phyloP scores from a whole-genome alignment of 1,140 invertebrate genomes.

The Ericerus pela region DNA sequence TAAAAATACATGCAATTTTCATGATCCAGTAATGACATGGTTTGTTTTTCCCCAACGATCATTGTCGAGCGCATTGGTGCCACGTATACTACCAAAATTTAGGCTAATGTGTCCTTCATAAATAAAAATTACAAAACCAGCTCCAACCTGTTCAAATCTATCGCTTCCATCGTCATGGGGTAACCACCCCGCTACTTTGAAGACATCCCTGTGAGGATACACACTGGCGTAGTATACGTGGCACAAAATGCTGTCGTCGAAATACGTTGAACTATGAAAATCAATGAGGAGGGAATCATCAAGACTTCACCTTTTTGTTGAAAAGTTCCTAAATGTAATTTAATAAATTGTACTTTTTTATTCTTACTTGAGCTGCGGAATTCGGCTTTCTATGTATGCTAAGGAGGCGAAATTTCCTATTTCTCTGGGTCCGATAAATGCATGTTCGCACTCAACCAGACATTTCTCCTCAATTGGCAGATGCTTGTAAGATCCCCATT shows the following conservation, averaged over 20 bases:
- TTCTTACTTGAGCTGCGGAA: constrained; percentile 36
- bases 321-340: too few relatives aligned
- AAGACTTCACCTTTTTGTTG: too few relatives aligned
- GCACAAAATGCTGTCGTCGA: too few relatives aligned
- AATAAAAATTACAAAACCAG: background rate
- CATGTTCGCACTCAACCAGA: constrained; percentile 42
- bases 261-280: too few relatives aligned
- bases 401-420: constrained; percentile 76
- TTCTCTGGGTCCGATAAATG: constrained; percentile 57
- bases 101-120: background rate
- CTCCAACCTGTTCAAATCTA: background rate
- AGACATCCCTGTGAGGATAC: background rate
- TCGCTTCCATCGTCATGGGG: background rate
- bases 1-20: background rate
- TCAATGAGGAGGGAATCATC: too few relatives aligned
- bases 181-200: background rate
- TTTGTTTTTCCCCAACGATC: too few relatives aligned
- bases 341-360: too few relatives aligned
- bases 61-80: background rate
- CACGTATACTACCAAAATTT: background rate
- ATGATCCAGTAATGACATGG: background rate
- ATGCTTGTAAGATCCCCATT: constrained; percentile 45
- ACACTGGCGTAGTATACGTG: background rate
- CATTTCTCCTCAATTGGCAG: constrained; percentile 41
- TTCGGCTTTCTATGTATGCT: constrained; percentile 58